Evolutionary conservation across 2,797 vertebrate species (phyloP).

Genomic region (Diplodus sargus): DNA sequence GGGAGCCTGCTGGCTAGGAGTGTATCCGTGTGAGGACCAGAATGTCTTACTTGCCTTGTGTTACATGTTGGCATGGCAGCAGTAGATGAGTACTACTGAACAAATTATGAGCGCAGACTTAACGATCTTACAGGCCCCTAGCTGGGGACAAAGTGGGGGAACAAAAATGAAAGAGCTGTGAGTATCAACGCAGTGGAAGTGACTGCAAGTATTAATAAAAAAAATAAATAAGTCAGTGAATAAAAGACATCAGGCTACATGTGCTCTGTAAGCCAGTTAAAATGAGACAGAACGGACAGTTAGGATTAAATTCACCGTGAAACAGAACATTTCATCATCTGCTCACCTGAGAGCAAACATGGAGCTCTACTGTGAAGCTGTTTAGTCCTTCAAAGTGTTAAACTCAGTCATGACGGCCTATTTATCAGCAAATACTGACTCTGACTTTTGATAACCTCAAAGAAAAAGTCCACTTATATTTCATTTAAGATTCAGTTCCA

Average conservation of each 20-base stretch:
- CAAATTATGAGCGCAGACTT: constrained; percentile 89
- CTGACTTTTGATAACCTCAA: constrained; percentile 15
- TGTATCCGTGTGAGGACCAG: constrained; percentile 83
- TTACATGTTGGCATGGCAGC: constrained; percentile 89
- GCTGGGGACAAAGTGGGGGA: constrained; percentile 89
- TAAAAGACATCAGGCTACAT: constrained; percentile 76
- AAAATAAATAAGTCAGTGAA: constrained; percentile 70
- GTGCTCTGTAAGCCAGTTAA: constrained; percentile 52
- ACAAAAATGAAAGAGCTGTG: constrained; percentile 88
- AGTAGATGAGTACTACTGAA: constrained; percentile 88
- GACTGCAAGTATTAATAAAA: constrained; percentile 75
- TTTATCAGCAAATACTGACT: neutral
- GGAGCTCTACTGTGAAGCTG: constrained; percentile 20
- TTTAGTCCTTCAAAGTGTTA: neutral
- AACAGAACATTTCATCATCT: constrained; percentile 26
- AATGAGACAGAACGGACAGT: constrained; percentile 61
- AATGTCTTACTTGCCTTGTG: constrained; percentile 89
- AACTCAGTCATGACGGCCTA: neutral
- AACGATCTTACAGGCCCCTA: constrained; percentile 89
- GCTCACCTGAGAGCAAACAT: constrained; percentile 38
- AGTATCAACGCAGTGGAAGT: constrained; percentile 84
- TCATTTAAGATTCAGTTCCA: fast-evolving
- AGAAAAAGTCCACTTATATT: constrained; percentile 39
- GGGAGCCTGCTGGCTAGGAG: constrained; percentile 77
- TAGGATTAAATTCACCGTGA: constrained; percentile 52